Evolutionary conservation across 2,113 vertebrate species (phyloP), one percentile per base, ranked within the genome.

Genomic region (Accipiter virgatus): DNA sequence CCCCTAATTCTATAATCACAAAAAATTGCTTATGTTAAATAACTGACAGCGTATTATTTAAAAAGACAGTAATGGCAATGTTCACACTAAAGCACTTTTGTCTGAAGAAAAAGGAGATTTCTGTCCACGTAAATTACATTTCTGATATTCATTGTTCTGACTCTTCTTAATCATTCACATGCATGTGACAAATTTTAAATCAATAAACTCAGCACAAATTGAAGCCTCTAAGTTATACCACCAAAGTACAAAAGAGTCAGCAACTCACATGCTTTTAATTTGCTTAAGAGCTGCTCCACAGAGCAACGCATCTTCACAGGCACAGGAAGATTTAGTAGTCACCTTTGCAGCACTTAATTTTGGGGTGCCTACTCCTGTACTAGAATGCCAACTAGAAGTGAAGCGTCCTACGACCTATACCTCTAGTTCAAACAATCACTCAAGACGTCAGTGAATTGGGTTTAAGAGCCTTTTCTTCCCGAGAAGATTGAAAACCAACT

Each of bases 341-440:
- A 4, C 29, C 34, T 48, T 13, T 8, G 23, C 36, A 70, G 62
- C 62, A 19, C 62, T 22, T 68, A 5, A 22, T n/a, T 81, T 40
- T 53, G 62, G 62, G 43, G 48, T 47, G 36, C 67, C 48, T 50
- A 13, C 36, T 63, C 31, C 80, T 43, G 47, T 8, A 20, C 43
- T 27, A 42, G 55, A 45, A 75, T 1, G 17, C 11, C 63, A 77
- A 16, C 22, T 19, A 20, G 13, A 32, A 52, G 70, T 7, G 50
- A 45, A 58, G 34, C 7, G 0, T 47, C 43, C 70, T 52, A 34
- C 1, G 3, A 45, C 56, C 63, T 13, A 3, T 1, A 20, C 31
- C 75, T 65, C 82, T 19, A 34, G 50, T 29, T 82, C 52, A 50
- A 48, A 43, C 58, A 58, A 43, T 40, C 63, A 9, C 31, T 53